Evolutionary conservation across 2,797 vertebrate genomes (phyloP).

Genomic region (Mormyrus hasselquistii): DNA sequence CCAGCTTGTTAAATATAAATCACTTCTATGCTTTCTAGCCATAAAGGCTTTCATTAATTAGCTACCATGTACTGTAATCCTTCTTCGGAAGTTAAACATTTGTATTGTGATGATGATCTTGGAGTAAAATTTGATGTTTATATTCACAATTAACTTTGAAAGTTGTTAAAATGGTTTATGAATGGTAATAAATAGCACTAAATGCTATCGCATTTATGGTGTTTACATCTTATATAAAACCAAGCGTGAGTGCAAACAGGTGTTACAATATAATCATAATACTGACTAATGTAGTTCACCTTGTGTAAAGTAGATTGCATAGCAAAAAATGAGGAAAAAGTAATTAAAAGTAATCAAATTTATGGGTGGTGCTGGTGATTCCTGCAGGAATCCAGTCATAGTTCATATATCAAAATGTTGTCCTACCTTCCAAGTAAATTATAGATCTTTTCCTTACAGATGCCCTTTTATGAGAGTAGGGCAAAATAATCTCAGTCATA

Average conservation of each 20-base stretch:
- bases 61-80: neutral
- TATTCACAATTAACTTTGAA: conserved; percentile 12
- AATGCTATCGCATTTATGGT: neutral
- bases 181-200: neutral
- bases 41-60: neutral
- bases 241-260: neutral
- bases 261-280: neutral
- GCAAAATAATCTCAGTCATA: neutral
- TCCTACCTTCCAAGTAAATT: neutral
- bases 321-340: neutral
- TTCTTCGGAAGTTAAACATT: conserved; percentile 8
- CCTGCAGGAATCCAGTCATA: neutral
- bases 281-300: neutral
- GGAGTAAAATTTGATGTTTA: conserved; percentile 11
- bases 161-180: neutral
- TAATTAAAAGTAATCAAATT: conserved; percentile 13
- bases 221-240: neutral
- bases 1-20: conserved; percentile 2
- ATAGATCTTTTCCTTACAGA: neutral
- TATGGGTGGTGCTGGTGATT: neutral
- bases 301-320: conserved; percentile 10
- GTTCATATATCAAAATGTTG: conserved; percentile 6
- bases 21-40: neutral
- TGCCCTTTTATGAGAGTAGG: neutral
- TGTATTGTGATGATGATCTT: neutral